These are phyloP conservation scores for Isurus oxyrinchus DNA, from an alignment of 2,113 vertebrate genomes.

Conservation along the genomic window DNA sequence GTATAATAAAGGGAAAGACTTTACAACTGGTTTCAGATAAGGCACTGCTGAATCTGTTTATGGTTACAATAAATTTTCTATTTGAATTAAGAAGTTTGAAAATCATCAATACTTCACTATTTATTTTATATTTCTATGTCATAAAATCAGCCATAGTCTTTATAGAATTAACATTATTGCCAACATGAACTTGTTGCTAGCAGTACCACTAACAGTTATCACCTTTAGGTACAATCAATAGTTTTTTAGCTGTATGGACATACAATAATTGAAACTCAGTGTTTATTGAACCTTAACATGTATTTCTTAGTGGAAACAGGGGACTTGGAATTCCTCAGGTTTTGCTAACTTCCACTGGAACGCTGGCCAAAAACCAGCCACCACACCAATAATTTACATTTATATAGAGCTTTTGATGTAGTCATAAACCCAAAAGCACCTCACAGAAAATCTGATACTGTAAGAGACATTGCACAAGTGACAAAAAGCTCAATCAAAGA, in stretches of 20 bases:
- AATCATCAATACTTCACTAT: not conserved
- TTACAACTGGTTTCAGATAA: not conserved
- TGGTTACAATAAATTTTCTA: not conserved
- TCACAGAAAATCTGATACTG: not conserved
- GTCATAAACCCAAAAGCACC: not conserved
- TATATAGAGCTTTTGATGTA: not conserved
- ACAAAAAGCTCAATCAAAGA: not conserved
- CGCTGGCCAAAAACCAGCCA: not conserved
- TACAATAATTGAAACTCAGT: not conserved
- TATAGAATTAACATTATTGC: not conserved
- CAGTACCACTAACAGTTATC: not conserved
- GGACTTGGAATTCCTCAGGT: not conserved
- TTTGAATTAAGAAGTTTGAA: not conserved
- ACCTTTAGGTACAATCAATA: not conserved
- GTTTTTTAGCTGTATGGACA: not conserved
- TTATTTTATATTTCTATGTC: not conserved
- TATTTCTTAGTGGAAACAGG: not conserved
- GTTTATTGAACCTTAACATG: not conserved
- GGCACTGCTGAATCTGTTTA: not conserved
- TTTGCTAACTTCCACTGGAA: not conserved
- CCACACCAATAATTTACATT: not conserved
- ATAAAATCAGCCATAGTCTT: not conserved
- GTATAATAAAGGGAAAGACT: not conserved
- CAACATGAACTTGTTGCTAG: not conserved
- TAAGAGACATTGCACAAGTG: not conserved